Base-by-base conservation (phyloP, 2,113 vertebrate genomes). In the Orycteropus afer region DNA sequence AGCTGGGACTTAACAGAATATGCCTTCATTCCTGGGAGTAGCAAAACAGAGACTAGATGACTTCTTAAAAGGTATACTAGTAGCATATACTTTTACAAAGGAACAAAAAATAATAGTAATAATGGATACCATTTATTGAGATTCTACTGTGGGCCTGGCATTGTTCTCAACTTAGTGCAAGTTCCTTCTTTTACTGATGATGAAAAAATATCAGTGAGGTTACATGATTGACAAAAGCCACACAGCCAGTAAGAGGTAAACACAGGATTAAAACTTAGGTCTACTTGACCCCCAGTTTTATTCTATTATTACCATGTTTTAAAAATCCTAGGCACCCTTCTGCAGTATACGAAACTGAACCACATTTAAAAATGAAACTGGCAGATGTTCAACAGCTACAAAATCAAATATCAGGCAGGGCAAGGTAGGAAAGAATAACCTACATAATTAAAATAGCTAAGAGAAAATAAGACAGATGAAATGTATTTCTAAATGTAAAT, bases 401-500 rank as follows among this genome's bases (percentile, higher is more conserved):
- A 13, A 79, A 45, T 49, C 3, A 77, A 73, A 45, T 69, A 79
- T 11, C 45, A 49, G 59, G 32, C 14, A 49, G 9, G 40, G 8
- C 14, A 93, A 51, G 3, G 42, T 71, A 78, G 1, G 27, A 27
- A 82, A 57, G 32, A 65, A 69, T 67, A 74, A 67, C 10, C 37
- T 40, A 51, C 4, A 27, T 32, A 59, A 81, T 51, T 74, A 83
- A 90, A 90, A 84, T 37, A 65, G 6, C 23, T 53, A 45, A 90
- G 42, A 73, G 49, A 78, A 69, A 82, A 76, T 2, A 71, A 12
- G 9, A 83, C 40, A 91, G 40, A 79, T 8, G 15, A 93, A 83
- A 71, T 37, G 69, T 7, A 96, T 73, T 93, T 90, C 82, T 73
- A 20, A 49, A 89, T 29, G 13, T 77, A 85, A 88, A 84, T 73